These are phyloP conservation scores for Dolichoris vasculosae DNA, from an alignment of 1,140 invertebrate species.

Conservation along the genomic window DNA sequence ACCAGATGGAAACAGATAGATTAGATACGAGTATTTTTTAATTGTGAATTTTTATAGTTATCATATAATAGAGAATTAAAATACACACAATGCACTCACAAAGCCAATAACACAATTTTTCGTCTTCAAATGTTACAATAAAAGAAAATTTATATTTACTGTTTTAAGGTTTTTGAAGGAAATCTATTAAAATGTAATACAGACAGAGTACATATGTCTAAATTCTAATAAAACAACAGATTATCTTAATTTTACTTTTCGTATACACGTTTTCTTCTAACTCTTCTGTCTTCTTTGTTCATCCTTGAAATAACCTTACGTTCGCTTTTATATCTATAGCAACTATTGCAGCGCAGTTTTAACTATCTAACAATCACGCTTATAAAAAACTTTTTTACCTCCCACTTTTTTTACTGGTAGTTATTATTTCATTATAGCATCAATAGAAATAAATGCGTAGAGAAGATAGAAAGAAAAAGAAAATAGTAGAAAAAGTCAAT, in stretches of 20 bases:
- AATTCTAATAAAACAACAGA: neutral
- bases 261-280: neutral
- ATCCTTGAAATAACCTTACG: slow-evolving; percentile 21
- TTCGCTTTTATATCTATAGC: neutral
- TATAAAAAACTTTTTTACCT: neutral
- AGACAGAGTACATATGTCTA: neutral
- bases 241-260: neutral
- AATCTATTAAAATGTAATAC: neutral
- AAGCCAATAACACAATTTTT: neutral
- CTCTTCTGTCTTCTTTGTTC: neutral
- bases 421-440: too few species aligned
- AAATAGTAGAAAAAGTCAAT: too few species aligned
- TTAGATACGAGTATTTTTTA: neutral
- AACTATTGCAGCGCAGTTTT: neutral
- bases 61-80: neutral
- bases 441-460: too few species aligned
- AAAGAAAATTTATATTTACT: neutral
- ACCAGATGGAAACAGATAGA: neutral
- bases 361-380: neutral
- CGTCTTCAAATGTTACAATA: neutral
- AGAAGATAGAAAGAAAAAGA: too few species aligned
- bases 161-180: neutral
- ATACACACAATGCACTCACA: neutral
- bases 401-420: neutral
- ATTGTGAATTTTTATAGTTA: slow-evolving; percentile 8